phyloP scores from a whole-genome alignment of 2,888 invertebrate species.

The Lobophora halterata region DNA sequence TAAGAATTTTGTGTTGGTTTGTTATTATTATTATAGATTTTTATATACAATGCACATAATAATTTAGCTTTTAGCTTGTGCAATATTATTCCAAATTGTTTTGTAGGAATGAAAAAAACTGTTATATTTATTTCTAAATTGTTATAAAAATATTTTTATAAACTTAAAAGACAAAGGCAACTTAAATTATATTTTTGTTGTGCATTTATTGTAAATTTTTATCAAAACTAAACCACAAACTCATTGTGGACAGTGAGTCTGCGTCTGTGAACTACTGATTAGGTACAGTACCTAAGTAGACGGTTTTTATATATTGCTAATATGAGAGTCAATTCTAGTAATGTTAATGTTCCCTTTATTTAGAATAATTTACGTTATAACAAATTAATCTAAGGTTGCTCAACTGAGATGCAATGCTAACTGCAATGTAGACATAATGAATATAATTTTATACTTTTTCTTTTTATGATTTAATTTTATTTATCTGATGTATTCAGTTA shows the following conservation, averaged over 20 bases:
- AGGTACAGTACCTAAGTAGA: slow-evolving; percentile 60
- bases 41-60: slow-evolving; percentile 65
- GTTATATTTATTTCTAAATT: slow-evolving; percentile 78
- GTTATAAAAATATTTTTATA: slow-evolving; percentile 77
- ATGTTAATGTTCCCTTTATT: slow-evolving; percentile 75
- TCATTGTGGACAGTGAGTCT: slow-evolving; percentile 74
- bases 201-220: slow-evolving; percentile 78
- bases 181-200: slow-evolving; percentile 78
- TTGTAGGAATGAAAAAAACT: slow-evolving; percentile 54
- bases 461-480: slow-evolving; percentile 70
- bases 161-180: slow-evolving; percentile 77
- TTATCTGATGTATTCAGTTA: slow-evolving; percentile 72
- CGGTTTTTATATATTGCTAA: slow-evolving; percentile 69
- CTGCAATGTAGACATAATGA: slow-evolving; percentile 69
- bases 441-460: slow-evolving; percentile 69
- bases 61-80: slow-evolving; percentile 76
- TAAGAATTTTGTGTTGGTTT: slow-evolving; percentile 70
- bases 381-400: slow-evolving; percentile 76
- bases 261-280: slow-evolving; percentile 61
- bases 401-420: slow-evolving; percentile 77
- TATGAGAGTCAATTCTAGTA: slow-evolving; percentile 79
- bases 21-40: slow-evolving; percentile 67
- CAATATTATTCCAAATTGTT: slow-evolving; percentile 78
- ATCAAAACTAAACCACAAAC: slow-evolving; percentile 65
- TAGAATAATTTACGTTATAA: slow-evolving; percentile 72